Evolutionary conservation across 2,797 vertebrate genomes (phyloP).

Genomic region (Petrocephalus schoutedeni): DNA sequence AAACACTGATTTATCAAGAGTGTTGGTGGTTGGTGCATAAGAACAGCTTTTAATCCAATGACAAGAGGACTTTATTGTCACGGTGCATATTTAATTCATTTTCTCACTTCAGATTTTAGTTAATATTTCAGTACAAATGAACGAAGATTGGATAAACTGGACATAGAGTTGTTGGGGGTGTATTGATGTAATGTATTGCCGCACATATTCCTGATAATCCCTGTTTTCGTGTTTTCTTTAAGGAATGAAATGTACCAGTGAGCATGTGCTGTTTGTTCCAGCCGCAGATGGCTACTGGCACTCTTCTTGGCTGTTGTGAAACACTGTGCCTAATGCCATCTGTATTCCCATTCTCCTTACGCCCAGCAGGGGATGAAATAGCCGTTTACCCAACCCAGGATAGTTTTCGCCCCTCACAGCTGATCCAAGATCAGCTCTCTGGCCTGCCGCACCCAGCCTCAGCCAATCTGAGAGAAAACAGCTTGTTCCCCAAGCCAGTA

Average conservation of each 20-base stretch:
- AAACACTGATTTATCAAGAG: not conserved
- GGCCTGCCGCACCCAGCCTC: not conserved
- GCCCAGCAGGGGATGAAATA: constrained; percentile 46
- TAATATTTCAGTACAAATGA: not conserved
- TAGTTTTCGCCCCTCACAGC: not conserved
- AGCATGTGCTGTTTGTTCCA: constrained; percentile 15
- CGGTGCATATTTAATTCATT: not conserved
- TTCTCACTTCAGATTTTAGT: not conserved
- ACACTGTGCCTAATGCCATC: constrained; percentile 14
- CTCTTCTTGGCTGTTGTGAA: constrained; percentile 38
- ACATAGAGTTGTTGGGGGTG: not conserved
- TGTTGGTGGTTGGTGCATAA: not conserved
- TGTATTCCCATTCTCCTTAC: constrained; percentile 30
- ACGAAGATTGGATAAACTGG: not conserved
- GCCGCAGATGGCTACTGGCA: not conserved
- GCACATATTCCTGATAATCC: not conserved
- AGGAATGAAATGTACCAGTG: not conserved
- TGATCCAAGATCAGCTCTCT: constrained; percentile 24
- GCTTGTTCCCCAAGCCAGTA: not conserved
- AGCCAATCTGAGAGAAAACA: not conserved
- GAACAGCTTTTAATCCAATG: not conserved
- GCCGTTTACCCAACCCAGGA: constrained; percentile 41
- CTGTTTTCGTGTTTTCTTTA: not conserved
- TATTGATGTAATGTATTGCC: not conserved
- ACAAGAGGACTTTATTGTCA: not conserved